A percentile compares a stretch with the other conserved stretches of the same genome.
phyloP scores from a whole-genome alignment of 2,888 invertebrate genomes.

The Ethmia dodecea region DNA sequence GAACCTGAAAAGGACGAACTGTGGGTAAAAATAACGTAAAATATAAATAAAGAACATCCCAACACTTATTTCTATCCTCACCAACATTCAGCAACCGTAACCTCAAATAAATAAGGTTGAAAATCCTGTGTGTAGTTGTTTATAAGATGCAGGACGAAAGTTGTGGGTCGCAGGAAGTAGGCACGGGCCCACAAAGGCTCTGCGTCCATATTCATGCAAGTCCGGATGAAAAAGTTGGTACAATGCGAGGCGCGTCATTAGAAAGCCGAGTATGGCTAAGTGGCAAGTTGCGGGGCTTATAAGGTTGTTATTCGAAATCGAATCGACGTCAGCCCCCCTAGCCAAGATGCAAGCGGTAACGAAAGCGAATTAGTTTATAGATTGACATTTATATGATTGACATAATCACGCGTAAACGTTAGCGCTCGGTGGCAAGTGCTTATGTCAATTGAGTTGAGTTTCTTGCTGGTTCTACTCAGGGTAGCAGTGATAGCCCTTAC shows the following conservation, averaged over 20 bases:
- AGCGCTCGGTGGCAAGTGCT: too few relatives aligned
- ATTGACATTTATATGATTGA: too few relatives aligned
- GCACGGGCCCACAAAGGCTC: slow-evolving; percentile 10
- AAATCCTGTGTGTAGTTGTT: neutral
- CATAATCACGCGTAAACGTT: too few relatives aligned
- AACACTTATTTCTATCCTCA: slow-evolving; percentile 6
- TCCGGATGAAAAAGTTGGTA: slow-evolving; percentile 51
- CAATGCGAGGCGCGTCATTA: slow-evolving; percentile 52
- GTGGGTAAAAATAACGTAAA: slow-evolving; percentile 46
- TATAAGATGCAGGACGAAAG: slow-evolving; percentile 1
- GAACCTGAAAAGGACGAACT: slow-evolving; percentile 25
- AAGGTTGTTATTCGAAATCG: neutral
- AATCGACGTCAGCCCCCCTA: neutral
- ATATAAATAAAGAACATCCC: slow-evolving; percentile 31
- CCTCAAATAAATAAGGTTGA: slow-evolving; percentile 11
- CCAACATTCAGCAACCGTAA: neutral
- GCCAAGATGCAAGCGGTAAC: too few relatives aligned
- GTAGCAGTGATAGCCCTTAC: too few relatives aligned
- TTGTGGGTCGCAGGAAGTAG: slow-evolving; percentile 12
- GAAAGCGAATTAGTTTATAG: too few relatives aligned
- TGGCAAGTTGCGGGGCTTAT: slow-evolving; percentile 37
- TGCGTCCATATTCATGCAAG: slow-evolving; percentile 45
- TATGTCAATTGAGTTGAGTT: too few relatives aligned
- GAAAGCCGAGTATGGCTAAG: slow-evolving; percentile 35
- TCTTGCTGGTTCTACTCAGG: too few relatives aligned